phyloP scores from a whole-genome alignment of 2,888 invertebrate species.

The Metallyticus violacea region DNA sequence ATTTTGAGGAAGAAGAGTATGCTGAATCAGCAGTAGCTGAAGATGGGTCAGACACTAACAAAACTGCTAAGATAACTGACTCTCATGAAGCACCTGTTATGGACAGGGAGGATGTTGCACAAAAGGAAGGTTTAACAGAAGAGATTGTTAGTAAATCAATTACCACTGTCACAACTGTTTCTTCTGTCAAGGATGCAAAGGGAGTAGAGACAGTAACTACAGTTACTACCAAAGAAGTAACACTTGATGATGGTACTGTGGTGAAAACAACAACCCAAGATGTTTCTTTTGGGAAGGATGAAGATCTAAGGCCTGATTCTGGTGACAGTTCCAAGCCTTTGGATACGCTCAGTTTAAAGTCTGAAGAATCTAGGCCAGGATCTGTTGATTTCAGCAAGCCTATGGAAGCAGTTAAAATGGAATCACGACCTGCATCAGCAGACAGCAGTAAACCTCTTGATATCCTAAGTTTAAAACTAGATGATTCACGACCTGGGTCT shows the following conservation, averaged over 20 bases:
- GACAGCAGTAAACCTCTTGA: not conserved
- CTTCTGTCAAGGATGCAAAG: conserved; percentile 37
- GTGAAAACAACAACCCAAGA: not conserved
- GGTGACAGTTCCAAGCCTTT: not conserved
- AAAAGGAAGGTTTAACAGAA: not conserved
- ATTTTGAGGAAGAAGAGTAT: conserved; percentile 12
- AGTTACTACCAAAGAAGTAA: conserved; percentile 52
- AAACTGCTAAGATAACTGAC: not conserved
- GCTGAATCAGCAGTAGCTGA: conserved; percentile 2
- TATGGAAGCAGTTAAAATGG: not conserved
- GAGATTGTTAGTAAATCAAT: conserved; percentile 8
- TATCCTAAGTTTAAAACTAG: not conserved
- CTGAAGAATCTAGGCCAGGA: not conserved
- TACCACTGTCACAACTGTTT: conserved; percentile 20
- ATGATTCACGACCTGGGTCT: not conserved
- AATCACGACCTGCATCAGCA: not conserved
- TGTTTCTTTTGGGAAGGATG: not conserved
- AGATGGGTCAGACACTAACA: not conserved
- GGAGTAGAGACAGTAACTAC: conserved; percentile 52
- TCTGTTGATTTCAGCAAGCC: not conserved
- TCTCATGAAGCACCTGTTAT: not conserved
- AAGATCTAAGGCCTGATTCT: not conserved
- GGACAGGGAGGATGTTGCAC: not conserved
- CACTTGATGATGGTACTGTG: conserved; percentile 49
- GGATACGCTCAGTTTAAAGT: not conserved